Base-by-base conservation (phyloP, 2,888 invertebrate species). In the Catonia carolina region DNA sequence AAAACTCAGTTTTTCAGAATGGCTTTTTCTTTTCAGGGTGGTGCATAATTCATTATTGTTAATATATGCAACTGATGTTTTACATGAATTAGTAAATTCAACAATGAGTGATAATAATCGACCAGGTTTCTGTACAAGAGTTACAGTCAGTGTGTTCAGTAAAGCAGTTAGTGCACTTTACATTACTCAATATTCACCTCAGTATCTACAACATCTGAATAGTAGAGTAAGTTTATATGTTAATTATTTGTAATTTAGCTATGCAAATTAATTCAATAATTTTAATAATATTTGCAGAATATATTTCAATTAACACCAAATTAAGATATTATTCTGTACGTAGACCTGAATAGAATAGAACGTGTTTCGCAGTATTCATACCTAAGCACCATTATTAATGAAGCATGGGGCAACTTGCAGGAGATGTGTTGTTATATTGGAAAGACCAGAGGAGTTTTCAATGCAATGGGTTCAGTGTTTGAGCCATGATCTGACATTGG, bases 41-140 rank as follows among this genome's bases (percentile, higher is more conserved):
- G 69, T 76, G 55, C 75, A 76, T 68, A 77, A 77, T 62, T 73
- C 75, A 15, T 66, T 76, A 60, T 66, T 77, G 58, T 68, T 76
- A 49, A 66, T 76, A 47, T 77, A 74, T 66, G 75, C 74, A 27
- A 68, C 73, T 48, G 76, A 77, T 62, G 72, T 72, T 50, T 68
- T 76, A 35, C 69, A 73, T 61, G 74, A 75, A 62, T 70, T 77
- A 47, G 70, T 73, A 12, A 74, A 75, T 63, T 69, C 71, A 50
- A 73, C 73, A 35, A 70, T 70, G 15, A 53, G 61, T 18, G 47
- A 56, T 8, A 47, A 53, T 8, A 52, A 60, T 45, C 71, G 72
- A 70, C 68, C 68, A 20, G 65, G 65, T 27, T 73, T 72, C 57
- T 75, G 75, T 62, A 70, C 71, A 53, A 70, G 69, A 45, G 64